Conservation (phyloP, 2,888 invertebrate genomes). For the Diploptera punctata region DNA sequence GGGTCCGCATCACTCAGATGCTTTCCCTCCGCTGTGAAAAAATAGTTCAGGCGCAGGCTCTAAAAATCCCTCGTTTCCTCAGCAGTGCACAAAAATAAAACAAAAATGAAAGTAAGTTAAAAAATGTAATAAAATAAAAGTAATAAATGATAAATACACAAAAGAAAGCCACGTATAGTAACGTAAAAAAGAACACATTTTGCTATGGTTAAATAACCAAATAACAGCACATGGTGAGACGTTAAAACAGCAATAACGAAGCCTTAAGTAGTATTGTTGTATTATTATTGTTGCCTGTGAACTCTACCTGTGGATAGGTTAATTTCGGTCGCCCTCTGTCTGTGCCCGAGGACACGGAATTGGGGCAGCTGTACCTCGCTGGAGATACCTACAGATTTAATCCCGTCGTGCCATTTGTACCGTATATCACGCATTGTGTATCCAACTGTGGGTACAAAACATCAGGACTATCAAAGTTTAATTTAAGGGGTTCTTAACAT, state of each 20-base stretch:
- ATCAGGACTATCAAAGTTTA: slow-evolving; percentile 41
- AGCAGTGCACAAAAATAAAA: slow-evolving; percentile 24
- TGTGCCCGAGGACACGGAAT: slow-evolving; percentile 95
- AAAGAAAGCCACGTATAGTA: slow-evolving; percentile 20
- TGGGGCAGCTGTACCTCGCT: slow-evolving; percentile 95
- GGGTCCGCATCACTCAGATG: neutral
- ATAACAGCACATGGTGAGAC: slow-evolving; percentile 25
- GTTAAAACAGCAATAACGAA: slow-evolving; percentile 18
- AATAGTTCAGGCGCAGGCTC: too few relatives aligned
- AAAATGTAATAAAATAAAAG: neutral
- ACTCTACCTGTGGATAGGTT: slow-evolving; percentile 92
- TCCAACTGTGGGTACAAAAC: slow-evolving; percentile 74
- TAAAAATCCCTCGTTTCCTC: slow-evolving; percentile 17
- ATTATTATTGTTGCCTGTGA: slow-evolving; percentile 11
- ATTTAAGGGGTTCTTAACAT: slow-evolving; percentile 33
- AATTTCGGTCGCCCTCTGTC: slow-evolving; percentile 93
- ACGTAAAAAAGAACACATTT: slow-evolving; percentile 25
- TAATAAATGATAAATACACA: neutral
- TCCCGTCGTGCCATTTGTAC: slow-evolving; percentile 95
- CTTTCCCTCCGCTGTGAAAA: neutral
- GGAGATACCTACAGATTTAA: slow-evolving; percentile 93
- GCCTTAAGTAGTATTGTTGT: slow-evolving; percentile 18
- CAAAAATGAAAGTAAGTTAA: neutral
- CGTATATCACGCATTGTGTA: slow-evolving; percentile 98
- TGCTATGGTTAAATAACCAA: slow-evolving; percentile 19